Percentiles rank a stretch among this genome's conserved stretches.
These are phyloP conservation scores for Dryocosmus kuriphilus DNA, from an alignment of 2,888 invertebrate genomes.

Conservation along the genomic window DNA sequence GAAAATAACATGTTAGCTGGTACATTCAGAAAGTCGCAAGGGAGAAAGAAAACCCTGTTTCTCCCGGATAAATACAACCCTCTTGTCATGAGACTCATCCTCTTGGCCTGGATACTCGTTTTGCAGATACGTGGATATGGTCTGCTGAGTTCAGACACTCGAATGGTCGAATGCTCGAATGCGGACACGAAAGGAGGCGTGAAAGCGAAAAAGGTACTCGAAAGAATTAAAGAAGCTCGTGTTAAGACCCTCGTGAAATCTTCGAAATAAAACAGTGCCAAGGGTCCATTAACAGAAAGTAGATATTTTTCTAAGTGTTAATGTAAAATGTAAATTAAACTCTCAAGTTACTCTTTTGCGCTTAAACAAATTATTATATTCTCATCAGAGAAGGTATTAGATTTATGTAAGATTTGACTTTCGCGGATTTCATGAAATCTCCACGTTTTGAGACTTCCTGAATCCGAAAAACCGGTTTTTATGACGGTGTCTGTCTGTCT, in stretches of 20 bases:
- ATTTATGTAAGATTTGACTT: no score
- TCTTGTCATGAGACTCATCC: not conserved
- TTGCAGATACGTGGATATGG: not conserved
- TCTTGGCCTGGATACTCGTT: constrained; percentile 15
- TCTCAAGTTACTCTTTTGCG: no score
- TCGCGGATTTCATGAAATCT: no score
- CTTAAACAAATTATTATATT: no score
- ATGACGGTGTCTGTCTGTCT: no score
- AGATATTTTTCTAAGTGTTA: not conserved
- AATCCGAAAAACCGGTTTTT: no score
- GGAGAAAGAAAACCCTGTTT: constrained; percentile 10
- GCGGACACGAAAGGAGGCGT: not conserved
- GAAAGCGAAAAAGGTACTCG: constrained; percentile 4
- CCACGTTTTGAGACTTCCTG: no score
- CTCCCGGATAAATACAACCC: constrained; percentile 31
- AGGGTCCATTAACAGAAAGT: not conserved
- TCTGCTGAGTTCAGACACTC: constrained; percentile 31
- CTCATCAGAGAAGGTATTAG: no score
- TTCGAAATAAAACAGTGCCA: not conserved
- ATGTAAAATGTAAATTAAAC: no score
- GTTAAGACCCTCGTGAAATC: not conserved
- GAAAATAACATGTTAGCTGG: constrained; percentile 36
- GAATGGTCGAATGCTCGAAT: not conserved
- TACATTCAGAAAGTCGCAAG: constrained; percentile 21
- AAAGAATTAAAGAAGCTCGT: constrained; percentile 5